Conservation (phyloP, 2,113 vertebrate genomes). For the human region GRCh38 chr2:24020001-24020500, state of each 20-base stretch:
- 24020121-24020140: too few species aligned
- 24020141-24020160: too few species aligned
- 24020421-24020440: too few species aligned
- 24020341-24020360: background rate
- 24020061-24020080: too few species aligned
- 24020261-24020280: background rate
- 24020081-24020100: too few species aligned
- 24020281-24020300: background rate
- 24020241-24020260: background rate
- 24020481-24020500: background rate
- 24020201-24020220: background rate
- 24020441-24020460: too few species aligned
- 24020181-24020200: background rate
- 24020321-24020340: background rate
- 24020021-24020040: too few species aligned
- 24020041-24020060: too few species aligned
- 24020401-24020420: too few species aligned
- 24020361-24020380: background rate
- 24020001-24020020: too few species aligned
- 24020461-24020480: background rate
- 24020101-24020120: too few species aligned
- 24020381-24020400: background rate
- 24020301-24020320: background rate
- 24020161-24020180: background rate
- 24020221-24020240: accelerated